These are phyloP conservation scores for Phyllostomus discolor DNA, from an alignment of 2,113 vertebrate genomes.

Conservation along the genomic window DNA sequence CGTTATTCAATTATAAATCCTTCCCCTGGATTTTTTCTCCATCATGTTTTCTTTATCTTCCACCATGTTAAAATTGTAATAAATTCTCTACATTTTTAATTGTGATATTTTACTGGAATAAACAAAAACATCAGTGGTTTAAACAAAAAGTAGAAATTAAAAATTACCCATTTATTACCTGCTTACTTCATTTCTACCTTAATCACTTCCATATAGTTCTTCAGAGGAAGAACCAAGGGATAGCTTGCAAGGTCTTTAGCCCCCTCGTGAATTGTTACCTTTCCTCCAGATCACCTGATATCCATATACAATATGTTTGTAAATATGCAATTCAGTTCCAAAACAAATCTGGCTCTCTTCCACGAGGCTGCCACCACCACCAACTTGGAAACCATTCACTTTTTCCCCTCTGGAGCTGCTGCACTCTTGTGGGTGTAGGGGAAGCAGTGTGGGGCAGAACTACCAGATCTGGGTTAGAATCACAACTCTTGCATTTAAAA, in stretches of 20 bases:
- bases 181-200: background rate
- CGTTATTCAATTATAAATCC: conserved; percentile 9
- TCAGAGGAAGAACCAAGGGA: background rate
- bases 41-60: background rate
- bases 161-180: background rate
- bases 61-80: background rate
- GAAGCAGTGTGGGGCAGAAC: background rate
- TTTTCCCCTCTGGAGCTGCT: background rate
- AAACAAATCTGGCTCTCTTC: background rate
- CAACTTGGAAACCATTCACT: rapidly evolving
- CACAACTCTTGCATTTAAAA: background rate
- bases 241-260: background rate
- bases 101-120: background rate
- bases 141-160: conserved; percentile 18
- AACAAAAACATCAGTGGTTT: background rate
- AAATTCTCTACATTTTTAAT: background rate
- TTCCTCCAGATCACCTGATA: background rate
- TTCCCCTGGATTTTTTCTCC: background rate
- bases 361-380: background rate
- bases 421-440: no score
- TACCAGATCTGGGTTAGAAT: background rate
- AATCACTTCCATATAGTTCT: background rate
- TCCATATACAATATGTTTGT: background rate
- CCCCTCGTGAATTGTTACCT: background rate
- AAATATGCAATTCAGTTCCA: background rate